Evolutionary conservation across 2,797 vertebrate genomes (phyloP).

Genomic region (Amazona finschi): DNA sequence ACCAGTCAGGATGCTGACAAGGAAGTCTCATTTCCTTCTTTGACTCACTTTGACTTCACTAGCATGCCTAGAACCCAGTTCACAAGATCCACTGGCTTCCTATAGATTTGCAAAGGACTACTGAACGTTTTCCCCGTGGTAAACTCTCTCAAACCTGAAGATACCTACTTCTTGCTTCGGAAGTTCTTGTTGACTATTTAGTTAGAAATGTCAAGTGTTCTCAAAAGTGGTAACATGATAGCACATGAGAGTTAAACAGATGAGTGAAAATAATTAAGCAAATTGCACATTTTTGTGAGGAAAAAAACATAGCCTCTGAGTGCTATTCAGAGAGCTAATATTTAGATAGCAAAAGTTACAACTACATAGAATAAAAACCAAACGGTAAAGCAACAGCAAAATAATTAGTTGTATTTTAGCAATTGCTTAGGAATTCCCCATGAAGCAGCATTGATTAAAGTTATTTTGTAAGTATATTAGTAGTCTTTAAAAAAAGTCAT

Average conservation of each 20-base stretch:
- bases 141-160: neutral
- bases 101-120: neutral
- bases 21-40: neutral
- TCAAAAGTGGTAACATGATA: neutral
- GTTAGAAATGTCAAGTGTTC: neutral
- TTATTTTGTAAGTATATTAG: constrained; percentile 8
- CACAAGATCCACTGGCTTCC: neutral
- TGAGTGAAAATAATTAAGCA: neutral
- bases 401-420: constrained; percentile 9
- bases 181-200: neutral
- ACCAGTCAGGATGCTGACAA: neutral
- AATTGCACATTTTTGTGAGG: neutral
- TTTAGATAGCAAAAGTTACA: neutral
- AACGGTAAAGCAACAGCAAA: neutral
- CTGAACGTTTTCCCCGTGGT: neutral
- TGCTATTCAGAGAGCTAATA: constrained; percentile 17
- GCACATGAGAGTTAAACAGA: neutral
- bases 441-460: constrained; percentile 30
- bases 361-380: neutral
- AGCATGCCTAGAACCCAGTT: neutral
- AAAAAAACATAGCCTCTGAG: neutral
- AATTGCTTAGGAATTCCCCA: constrained; percentile 41
- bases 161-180: neutral
- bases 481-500: neutral
- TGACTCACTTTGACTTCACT: neutral